Conservation (phyloP, 1,140 invertebrate species). For the Danaus melanippus region DNA sequence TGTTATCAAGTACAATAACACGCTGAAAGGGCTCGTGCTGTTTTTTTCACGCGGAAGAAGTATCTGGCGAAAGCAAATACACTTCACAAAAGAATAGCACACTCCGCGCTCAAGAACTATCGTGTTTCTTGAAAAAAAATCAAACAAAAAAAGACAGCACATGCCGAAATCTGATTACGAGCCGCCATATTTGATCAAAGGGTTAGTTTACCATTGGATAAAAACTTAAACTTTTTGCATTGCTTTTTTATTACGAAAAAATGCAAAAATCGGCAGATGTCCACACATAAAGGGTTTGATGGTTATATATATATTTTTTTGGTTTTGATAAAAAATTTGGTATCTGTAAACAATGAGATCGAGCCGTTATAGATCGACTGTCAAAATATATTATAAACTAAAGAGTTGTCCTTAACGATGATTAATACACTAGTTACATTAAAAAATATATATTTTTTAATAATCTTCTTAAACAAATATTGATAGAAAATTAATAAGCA, state of each 20-base stretch:
- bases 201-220: constrained; percentile 50
- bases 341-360: constrained; percentile 56
- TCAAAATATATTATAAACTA: constrained; percentile 56
- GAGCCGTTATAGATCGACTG: constrained; percentile 56
- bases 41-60: constrained; percentile 66
- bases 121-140: constrained; percentile 56
- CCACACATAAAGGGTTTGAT: constrained; percentile 68
- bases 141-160: constrained; percentile 52
- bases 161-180: constrained; percentile 69
- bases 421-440: constrained; percentile 28
- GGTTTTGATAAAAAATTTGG: constrained; percentile 58
- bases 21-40: constrained; percentile 55
- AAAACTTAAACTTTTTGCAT: constrained; percentile 59
- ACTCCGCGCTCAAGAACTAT: constrained; percentile 64
- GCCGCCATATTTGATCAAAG: constrained; percentile 60
- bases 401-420: constrained; percentile 41
- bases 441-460: too few species aligned
- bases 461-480: too few species aligned
- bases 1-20: constrained; percentile 28
- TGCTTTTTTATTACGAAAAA: constrained; percentile 50
- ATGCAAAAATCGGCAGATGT: constrained; percentile 70
- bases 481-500: constrained; percentile 17
- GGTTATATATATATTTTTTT: background rate
- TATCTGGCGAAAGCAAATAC: constrained; percentile 59
- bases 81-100: constrained; percentile 60